phyloP scores from a whole-genome alignment of 2,888 invertebrate genomes.

The Horisme vitalbata region DNA sequence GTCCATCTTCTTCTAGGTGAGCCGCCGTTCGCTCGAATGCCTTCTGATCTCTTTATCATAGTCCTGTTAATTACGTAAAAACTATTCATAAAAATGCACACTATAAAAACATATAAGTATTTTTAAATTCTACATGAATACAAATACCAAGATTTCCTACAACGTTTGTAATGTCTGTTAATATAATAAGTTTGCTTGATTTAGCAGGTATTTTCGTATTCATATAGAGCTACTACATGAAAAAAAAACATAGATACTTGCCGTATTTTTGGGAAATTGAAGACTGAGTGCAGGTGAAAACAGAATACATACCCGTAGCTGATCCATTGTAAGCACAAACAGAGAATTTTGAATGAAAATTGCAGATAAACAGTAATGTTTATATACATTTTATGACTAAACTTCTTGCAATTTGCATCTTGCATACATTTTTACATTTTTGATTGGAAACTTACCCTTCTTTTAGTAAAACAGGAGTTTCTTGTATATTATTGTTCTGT shows the following conservation, averaged over 20 bases:
- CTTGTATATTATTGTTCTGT: slow-evolving; percentile 83
- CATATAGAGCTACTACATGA: neutral
- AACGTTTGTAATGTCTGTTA: too few species aligned
- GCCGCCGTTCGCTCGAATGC: slow-evolving; percentile 87
- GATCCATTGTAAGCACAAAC: slow-evolving; percentile 56
- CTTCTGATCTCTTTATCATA: slow-evolving; percentile 95
- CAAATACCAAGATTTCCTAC: too few species aligned
- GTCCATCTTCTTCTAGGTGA: slow-evolving; percentile 84
- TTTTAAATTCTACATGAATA: too few species aligned
- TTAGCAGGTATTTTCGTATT: too few species aligned
- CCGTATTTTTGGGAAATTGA: slow-evolving; percentile 28
- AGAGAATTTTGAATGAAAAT: slow-evolving; percentile 25
- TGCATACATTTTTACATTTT: neutral
- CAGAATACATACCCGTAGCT: slow-evolving; percentile 71
- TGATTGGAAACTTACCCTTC: slow-evolving; percentile 89
- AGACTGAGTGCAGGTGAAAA: slow-evolving; percentile 28
- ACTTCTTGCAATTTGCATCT: too few species aligned
- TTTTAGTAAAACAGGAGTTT: slow-evolving; percentile 91
- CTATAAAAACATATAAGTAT: neutral
- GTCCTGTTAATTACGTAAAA: slow-evolving; percentile 79
- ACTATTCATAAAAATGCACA: neutral
- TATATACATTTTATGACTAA: too few species aligned
- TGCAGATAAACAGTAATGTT: too few species aligned
- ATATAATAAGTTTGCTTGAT: too few species aligned
- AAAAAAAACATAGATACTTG: slow-evolving; percentile 23